A percentile compares a stretch with the other conserved stretches of the same genome.
phyloP scores from a whole-genome alignment of 2,888 invertebrate genomes.

The Eulithis testata region DNA sequence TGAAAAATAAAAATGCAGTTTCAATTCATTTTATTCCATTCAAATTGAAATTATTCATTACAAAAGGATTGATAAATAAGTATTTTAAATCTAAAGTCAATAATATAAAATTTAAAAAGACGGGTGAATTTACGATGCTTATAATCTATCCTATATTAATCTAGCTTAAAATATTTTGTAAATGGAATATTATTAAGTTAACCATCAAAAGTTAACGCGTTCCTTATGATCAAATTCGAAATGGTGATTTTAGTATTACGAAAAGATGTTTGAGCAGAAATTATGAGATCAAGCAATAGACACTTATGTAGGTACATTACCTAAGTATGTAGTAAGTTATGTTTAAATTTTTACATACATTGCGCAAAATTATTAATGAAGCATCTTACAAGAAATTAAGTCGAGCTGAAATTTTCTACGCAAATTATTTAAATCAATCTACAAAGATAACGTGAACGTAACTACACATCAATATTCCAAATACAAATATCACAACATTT shows the following conservation, averaged over 20 bases:
- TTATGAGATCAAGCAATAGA: constrained; percentile 59
- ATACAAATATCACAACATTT: constrained; percentile 85
- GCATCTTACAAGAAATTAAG: constrained; percentile 15
- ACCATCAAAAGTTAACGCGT: constrained; percentile 36
- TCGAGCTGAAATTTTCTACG: neutral
- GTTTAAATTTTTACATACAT: too few relatives aligned
- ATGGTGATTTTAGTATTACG: constrained; percentile 28
- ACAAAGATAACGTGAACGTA: constrained; percentile 43
- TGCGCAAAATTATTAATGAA: constrained; percentile 19
- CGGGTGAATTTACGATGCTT: constrained; percentile 83
- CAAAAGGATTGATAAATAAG: constrained; percentile 83
- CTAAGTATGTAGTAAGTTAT: too few relatives aligned
- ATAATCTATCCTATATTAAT: constrained; percentile 68
- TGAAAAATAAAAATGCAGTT: constrained; percentile 60
- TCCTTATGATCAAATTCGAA: constrained; percentile 33
- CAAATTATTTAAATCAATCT: constrained; percentile 26
- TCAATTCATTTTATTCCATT: constrained; percentile 71
- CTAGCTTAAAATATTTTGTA: constrained; percentile 79
- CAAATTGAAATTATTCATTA: constrained; percentile 79
- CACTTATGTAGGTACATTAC: constrained; percentile 14
- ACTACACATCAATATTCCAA: constrained; percentile 78
- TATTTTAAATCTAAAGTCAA: constrained; percentile 81
- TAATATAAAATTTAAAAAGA: constrained; percentile 85
- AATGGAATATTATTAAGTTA: constrained; percentile 75
- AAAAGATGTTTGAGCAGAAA: constrained; percentile 54